Conservation (phyloP, 2,888 invertebrate genomes). For the Meloe dianella region DNA sequence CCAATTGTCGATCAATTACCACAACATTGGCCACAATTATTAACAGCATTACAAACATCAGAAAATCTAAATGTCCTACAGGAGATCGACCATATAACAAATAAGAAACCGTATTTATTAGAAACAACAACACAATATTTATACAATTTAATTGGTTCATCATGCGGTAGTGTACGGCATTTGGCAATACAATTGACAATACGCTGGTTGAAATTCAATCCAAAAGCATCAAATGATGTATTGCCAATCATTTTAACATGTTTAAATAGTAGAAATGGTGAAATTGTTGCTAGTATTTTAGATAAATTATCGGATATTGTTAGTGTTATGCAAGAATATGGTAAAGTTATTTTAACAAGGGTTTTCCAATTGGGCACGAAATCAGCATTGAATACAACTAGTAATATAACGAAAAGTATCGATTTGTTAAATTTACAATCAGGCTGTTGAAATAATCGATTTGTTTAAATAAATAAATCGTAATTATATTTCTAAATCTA, state of each 20-base stretch:
- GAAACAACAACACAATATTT: conserved; percentile 70
- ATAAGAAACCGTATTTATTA: conserved; percentile 71
- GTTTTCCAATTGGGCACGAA: conserved; percentile 84
- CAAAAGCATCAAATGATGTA: conserved; percentile 64
- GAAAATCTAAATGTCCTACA: conserved; percentile 69
- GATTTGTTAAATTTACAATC: conserved; percentile 82
- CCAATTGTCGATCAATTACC: conserved; percentile 58
- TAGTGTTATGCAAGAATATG: conserved; percentile 85
- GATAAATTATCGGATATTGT: conserved; percentile 85
- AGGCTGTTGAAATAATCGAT: conserved; percentile 67
- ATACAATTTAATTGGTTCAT: conserved; percentile 69
- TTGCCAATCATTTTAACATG: conserved; percentile 81
- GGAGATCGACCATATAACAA: conserved; percentile 76
- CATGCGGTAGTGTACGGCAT: conserved; percentile 69
- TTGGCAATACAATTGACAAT: conserved; percentile 77
- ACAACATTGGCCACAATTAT: conserved; percentile 63
- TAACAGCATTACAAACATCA: conserved; percentile 57
- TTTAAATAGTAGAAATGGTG: conserved; percentile 78
- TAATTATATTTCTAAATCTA: conserved; percentile 31
- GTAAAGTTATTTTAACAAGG: conserved; percentile 75
- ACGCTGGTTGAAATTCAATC: conserved; percentile 71
- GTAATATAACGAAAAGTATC: conserved; percentile 80
- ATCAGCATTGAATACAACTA: conserved; percentile 77
- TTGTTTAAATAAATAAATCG: conserved; percentile 9
- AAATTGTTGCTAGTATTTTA: conserved; percentile 78